Evolutionary conservation across 53 echinoderm and acorn worm genomes (phyloP).

Genomic region (Mesocentrotus franciscanus): DNA sequence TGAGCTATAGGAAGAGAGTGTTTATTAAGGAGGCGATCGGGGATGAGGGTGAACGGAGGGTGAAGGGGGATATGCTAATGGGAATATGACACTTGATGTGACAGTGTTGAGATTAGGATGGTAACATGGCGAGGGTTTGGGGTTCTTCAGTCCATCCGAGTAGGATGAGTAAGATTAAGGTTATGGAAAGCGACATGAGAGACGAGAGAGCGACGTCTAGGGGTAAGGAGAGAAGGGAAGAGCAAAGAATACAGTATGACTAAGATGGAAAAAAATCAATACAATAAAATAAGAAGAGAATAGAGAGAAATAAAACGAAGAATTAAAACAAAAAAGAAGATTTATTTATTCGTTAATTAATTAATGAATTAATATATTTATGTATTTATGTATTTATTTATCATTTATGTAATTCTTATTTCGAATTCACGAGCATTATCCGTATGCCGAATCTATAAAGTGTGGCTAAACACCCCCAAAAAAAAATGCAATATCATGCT

Average conservation of each 20-base stretch:
- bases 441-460: too few relatives aligned
- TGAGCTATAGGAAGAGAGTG: background rate
- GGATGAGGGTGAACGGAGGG: conserved; percentile 16
- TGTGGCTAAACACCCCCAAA: too few relatives aligned
- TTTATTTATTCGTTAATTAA: too few relatives aligned
- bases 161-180: background rate
- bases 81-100: conserved; percentile 4
- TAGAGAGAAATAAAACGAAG: background rate
- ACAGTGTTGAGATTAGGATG: conserved; percentile 13
- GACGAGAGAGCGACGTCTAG: background rate
- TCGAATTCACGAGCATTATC: too few relatives aligned
- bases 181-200: background rate
- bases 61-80: conserved; percentile 18
- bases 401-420: too few relatives aligned
- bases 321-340: too few relatives aligned
- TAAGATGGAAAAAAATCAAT: background rate
- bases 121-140: background rate
- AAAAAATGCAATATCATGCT: too few relatives aligned
- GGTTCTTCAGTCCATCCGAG: background rate
- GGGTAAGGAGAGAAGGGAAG: background rate
- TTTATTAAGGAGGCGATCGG: background rate
- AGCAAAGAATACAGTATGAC: background rate
- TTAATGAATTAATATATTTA: too few relatives aligned
- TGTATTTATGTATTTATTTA: too few relatives aligned
- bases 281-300: background rate